Evolutionary conservation across 53 echinoderm and acorn worm species (phyloP), one percentile per base, ranked within the genome.

Genomic region (Zoroaster sp.): DNA sequence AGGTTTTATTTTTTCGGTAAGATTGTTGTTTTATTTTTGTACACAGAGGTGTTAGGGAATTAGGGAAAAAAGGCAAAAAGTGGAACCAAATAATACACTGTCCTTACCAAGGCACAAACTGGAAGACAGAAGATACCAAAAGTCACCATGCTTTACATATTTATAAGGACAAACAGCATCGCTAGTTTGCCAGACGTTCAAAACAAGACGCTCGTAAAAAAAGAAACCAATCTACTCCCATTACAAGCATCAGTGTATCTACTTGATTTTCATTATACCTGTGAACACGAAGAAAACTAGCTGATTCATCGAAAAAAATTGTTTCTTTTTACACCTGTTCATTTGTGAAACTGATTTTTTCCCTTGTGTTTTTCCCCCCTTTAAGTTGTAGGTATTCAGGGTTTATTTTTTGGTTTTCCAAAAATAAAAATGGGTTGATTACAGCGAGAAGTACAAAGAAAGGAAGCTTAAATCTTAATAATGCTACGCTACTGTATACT

Each of bases 41-140:
- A n/a, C n/a, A n/a, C n/a, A n/a, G n/a, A n/a, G n/a, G 37, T 17
- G 7, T 12, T 17, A 34, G 25, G 17, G 39, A 21, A 43, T 18
- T 52, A 15, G 9, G 44, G 40, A 46, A 77, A 74, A 42, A 74
- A 1, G 18, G 14, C 45, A 18, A n/a, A 38, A 51, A 76, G 30
- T 17, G 40, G 33, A 83, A 66, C 47, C 67, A 33, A 83, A 55
- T 25, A 59, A 59, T 55, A 81, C 67, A 67, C 47, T 85, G 85
- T 85, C 70, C 71, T n/a, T 70, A 47, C 85, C 85, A 85, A 85
- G 85, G 85, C 85, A 85, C 85, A 85, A 35, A 71, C 85, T 71
- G 85, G 85, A 85, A 85, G 85, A 85, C 85, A 45, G 67, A 30
- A 43, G 65, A 66, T 31, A 82, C 67, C 82, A 39, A 37, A 9